Conservation (phyloP, 2,113 vertebrate species). For the Lophochroa leadbeateri region DNA sequence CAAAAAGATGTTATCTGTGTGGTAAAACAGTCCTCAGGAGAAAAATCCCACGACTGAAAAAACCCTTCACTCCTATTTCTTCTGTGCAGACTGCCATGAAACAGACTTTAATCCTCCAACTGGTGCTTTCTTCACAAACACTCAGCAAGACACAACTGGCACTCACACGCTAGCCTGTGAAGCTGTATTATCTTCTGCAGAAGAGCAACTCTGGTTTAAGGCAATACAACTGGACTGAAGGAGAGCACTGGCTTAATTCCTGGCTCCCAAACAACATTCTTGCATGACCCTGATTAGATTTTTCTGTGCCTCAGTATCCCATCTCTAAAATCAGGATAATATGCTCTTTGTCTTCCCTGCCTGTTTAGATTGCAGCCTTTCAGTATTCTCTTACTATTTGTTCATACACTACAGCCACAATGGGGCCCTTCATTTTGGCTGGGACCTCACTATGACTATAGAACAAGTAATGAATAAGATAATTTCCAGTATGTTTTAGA, state of each 20-base stretch:
- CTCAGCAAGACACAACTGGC: conserved; percentile 38
- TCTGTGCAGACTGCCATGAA: not conserved
- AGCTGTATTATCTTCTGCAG: conserved; percentile 15
- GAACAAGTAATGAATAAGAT: not conserved
- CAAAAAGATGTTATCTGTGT: not conserved
- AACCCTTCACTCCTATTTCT: not conserved
- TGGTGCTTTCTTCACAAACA: conserved; percentile 24
- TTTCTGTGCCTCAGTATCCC: conserved; percentile 62
- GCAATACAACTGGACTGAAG: not conserved
- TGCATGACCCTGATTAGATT: conserved; percentile 41
- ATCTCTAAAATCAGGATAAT: conserved; percentile 61
- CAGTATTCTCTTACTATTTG: conserved; percentile 44
- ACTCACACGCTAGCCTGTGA: not conserved
- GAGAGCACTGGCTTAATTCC: conserved; percentile 6
- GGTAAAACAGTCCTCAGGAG: not conserved
- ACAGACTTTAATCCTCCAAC: conserved; percentile 17
- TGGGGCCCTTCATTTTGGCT: conserved; percentile 42
- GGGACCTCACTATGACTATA: not conserved
- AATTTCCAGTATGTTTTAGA: not conserved
- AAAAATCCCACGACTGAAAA: not conserved
- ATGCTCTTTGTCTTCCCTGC: conserved; percentile 47
- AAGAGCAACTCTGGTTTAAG: not conserved
- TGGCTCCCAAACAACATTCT: conserved; percentile 38
- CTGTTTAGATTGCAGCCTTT: conserved; percentile 53
- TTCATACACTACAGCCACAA: conserved; percentile 30